Percentiles rank a stretch among this genome's conserved stretches.
These are phyloP conservation scores for Tetragnatha versicolor DNA, from an alignment of 1,140 invertebrate genomes.

Conservation along the genomic window DNA sequence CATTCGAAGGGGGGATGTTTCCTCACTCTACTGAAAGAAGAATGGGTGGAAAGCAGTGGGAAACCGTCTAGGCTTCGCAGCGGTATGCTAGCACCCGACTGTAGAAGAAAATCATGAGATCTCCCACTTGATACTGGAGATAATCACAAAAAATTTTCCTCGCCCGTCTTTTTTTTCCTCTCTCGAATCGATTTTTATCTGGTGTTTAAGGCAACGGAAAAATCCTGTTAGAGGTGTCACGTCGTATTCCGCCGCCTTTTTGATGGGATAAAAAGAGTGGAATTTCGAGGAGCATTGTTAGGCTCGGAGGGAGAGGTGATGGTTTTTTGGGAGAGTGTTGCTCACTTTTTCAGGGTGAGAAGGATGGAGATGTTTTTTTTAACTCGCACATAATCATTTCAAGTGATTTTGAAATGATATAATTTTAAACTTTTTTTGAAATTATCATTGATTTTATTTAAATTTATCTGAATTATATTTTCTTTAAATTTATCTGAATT, in stretches of 20 bases:
- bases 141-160: background rate
- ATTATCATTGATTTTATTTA: too few species aligned
- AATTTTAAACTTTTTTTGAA: too few species aligned
- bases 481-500: too few species aligned
- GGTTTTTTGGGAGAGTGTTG: too few species aligned
- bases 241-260: too few species aligned
- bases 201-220: background rate
- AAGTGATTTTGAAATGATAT: too few species aligned
- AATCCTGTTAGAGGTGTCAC: conserved; percentile 28
- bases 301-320: too few species aligned
- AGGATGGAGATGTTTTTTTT: too few species aligned
- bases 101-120: conserved; percentile 4
- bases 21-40: conserved; percentile 9
- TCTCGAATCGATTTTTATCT: background rate
- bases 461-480: too few species aligned
- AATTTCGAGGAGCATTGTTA: too few species aligned
- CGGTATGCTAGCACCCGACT: background rate
- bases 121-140: conserved; percentile 25
- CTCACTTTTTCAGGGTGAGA: too few species aligned
- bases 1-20: background rate
- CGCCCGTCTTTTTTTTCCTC: background rate
- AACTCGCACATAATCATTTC: too few species aligned
- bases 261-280: background rate
- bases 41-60: conserved; percentile 42
- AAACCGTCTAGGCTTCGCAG: conserved; percentile 31